These are phyloP conservation scores for Ophioninae sp. DNA, from an alignment of 2,888 invertebrate species.

Conservation along the genomic window DNA sequence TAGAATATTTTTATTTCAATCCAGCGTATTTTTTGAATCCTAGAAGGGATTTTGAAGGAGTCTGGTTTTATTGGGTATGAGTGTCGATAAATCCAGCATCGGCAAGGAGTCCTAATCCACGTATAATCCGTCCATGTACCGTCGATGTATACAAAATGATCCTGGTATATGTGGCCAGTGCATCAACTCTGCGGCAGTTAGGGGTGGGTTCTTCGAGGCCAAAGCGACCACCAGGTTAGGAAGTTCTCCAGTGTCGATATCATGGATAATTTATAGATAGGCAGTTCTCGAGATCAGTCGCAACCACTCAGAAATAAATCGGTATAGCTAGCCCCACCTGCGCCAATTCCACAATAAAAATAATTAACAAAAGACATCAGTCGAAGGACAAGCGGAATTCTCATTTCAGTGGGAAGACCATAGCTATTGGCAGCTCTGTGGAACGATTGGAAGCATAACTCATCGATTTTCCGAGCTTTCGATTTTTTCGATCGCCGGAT, in stretches of 20 bases:
- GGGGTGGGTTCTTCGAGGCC: neutral
- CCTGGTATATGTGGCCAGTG: neutral
- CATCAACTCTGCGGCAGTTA: neutral
- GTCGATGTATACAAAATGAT: conserved; percentile 5
- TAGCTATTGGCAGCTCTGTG: conserved; percentile 49
- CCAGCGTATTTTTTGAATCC: too few species aligned
- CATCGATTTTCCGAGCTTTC: conserved; percentile 32
- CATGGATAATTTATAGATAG: neutral
- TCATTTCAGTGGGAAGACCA: neutral
- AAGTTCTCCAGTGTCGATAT: neutral
- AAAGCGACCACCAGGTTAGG: neutral
- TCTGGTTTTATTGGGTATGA: too few species aligned
- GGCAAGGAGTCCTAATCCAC: neutral
- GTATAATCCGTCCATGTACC: neutral
- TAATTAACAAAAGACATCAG: too few species aligned
- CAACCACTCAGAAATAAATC: neutral
- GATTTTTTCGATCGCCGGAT: neutral
- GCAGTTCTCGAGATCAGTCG: neutral
- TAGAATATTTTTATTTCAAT: too few species aligned
- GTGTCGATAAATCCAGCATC: neutral
- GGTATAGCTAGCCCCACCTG: neutral
- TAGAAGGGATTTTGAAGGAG: too few species aligned
- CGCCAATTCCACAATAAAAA: too few species aligned
- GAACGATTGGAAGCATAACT: conserved; percentile 53
- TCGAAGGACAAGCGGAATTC: too few species aligned